Base-by-base conservation (phyloP, 2,888 invertebrate species). In the Acronicta aceris region DNA sequence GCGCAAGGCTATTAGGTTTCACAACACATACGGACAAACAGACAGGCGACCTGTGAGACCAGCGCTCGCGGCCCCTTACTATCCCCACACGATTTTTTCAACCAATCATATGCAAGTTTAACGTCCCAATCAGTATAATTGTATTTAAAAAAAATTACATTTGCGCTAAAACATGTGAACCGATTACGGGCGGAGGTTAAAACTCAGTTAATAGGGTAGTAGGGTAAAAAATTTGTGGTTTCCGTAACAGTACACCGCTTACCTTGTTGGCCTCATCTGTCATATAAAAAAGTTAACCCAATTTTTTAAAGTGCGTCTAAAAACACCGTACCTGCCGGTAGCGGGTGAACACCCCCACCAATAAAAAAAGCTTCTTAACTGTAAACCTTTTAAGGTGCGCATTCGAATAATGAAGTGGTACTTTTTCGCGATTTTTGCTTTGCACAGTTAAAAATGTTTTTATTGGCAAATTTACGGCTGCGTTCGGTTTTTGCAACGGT, bases 241-340 rank as follows among this genome's bases (percentile, higher is more conserved):
- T 92, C 94, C 94, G 94, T 93, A 94, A 94, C 92, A 82, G 82
- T 87, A 94, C 85, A 90, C 93, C 88, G 85, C 85, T 91, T 91
- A 92, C 93, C 93, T 93, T 91, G 90, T 87, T 83, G 81, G 83
- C 76, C 81, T 91, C 92, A 88, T 87, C 88, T 92, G 90, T 87
- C 88, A 78, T 68, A 74, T 70, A 89, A 90, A 90, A 91, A 89
- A 71, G 74, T 82, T 89, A 93, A 93, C 93, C 93, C 94, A 91
- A 93, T 89, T 85, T 87, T 86, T 79, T 59, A 81, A 86, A 85
- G 84, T 81, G 80, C 78, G 72, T 74, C 60, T 81, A 86, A 92
- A 92, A 72, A 90, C 89, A 77, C 33, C 72, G 85, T 94, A 93
- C 94, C 94, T 94, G 93, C 91, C 87, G 84, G 91, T 91, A 92